Percentiles rank a stretch among this genome's conserved stretches.
Evolutionary conservation across 2,797 vertebrate genomes (phyloP).

Genomic region (Malurus splendens): DNA sequence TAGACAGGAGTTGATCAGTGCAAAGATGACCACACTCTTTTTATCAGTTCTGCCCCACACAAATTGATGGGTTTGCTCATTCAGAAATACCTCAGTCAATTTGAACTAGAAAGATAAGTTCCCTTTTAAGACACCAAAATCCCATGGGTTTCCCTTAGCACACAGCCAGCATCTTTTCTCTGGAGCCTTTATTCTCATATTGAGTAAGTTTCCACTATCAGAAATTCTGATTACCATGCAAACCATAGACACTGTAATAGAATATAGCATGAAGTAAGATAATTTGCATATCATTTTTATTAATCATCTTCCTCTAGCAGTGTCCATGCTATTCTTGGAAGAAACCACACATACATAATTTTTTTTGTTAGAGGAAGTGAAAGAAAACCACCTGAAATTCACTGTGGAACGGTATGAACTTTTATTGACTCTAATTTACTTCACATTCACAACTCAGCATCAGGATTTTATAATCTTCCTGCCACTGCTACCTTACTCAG

Average conservation of each 20-base stretch:
- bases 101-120: neutral
- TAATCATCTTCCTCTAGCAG: neutral
- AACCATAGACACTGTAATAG: neutral
- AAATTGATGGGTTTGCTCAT: neutral
- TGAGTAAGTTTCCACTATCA: neutral
- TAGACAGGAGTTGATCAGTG: neutral
- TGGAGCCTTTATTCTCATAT: neutral
- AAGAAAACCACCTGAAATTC: neutral
- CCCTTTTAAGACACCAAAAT: neutral
- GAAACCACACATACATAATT: neutral
- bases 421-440: constrained; percentile 63
- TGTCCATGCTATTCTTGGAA: neutral
- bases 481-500: constrained; percentile 23
- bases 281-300: neutral
- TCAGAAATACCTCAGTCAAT: neutral
- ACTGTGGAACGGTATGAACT: constrained; percentile 22
- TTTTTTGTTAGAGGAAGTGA: neutral
- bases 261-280: neutral
- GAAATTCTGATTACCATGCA: neutral
- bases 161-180: neutral
- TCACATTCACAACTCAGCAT: constrained; percentile 59
- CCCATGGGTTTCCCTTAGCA: neutral
- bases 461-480: constrained; percentile 23
- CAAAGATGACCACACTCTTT: neutral
- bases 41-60: neutral